Evolutionary conservation across 2,797 vertebrate genomes (phyloP).

Genomic region (Tragopan temminckii): DNA sequence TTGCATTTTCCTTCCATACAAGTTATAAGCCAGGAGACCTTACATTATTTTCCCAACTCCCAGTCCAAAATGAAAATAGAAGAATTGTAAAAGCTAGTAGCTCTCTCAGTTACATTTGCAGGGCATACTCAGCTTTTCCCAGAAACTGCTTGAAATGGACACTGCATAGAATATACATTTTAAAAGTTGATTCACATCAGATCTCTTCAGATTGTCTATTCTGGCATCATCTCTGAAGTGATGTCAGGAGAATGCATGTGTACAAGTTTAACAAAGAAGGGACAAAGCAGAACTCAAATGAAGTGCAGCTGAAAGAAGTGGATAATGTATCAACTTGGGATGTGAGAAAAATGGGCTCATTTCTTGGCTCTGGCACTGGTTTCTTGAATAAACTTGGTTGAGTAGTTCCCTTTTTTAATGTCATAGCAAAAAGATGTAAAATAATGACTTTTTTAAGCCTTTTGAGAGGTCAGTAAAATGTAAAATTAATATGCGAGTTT

Average conservation of each 20-base stretch:
- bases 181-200: not conserved
- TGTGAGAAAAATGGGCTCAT: accelerated
- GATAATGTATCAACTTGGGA: not conserved
- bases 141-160: not conserved
- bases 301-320: not conserved
- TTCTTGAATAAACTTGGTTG: not conserved
- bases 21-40: not conserved
- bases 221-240: not conserved
- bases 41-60: not conserved
- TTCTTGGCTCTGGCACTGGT: not conserved
- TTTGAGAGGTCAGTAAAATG: not conserved
- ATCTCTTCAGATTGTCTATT: not conserved
- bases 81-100: not conserved
- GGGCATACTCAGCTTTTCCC: not conserved
- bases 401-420: not conserved
- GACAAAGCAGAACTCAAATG: not conserved
- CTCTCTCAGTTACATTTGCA: not conserved
- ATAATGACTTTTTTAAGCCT: conserved; percentile 8
- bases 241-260: not conserved
- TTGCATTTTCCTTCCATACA: not conserved
- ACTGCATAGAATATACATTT: not conserved
- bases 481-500: not conserved
- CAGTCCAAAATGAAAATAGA: not conserved
- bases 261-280: not conserved
- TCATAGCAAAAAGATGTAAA: not conserved